phyloP scores from a whole-genome alignment of 2,797 vertebrate genomes.

The Enteromius treurensis region DNA sequence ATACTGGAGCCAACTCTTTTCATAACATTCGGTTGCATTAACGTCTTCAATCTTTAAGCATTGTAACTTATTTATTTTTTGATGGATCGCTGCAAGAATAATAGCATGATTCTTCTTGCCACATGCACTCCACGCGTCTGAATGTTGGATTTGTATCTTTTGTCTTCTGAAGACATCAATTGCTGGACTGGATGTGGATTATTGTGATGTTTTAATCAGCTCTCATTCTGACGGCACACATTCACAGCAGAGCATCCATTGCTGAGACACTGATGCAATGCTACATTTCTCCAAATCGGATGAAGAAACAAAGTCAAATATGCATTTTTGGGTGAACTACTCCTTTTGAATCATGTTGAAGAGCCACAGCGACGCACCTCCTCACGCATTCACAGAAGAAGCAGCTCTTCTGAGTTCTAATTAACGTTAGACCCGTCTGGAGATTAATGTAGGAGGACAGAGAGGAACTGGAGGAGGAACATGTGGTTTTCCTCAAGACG shows the following conservation, averaged over 20 bases:
- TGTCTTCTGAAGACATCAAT: background rate
- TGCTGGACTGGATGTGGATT: background rate
- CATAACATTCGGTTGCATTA: background rate
- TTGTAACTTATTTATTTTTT: background rate
- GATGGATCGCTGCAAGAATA: background rate
- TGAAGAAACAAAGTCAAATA: background rate
- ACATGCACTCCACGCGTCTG: background rate
- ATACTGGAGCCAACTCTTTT: background rate
- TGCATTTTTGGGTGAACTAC: background rate
- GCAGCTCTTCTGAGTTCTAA: conserved; percentile 9
- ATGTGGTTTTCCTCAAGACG: conserved; percentile 17
- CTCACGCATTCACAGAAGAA: conserved; percentile 10
- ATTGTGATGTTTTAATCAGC: background rate
- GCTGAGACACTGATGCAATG: background rate
- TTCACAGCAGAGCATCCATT: background rate
- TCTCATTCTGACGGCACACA: background rate
- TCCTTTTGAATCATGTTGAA: background rate
- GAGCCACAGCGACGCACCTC: background rate
- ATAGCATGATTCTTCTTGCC: background rate
- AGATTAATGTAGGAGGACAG: conserved; percentile 5
- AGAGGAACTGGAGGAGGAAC: conserved; percentile 2
- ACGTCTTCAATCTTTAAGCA: background rate
- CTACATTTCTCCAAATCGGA: background rate
- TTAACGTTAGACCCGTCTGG: background rate
- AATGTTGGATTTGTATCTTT: background rate